A percentile compares a stretch with the other conserved stretches of the same genome.
Evolutionary conservation across 2,888 invertebrate genomes (phyloP).

Genomic region (Clostera curtula): DNA sequence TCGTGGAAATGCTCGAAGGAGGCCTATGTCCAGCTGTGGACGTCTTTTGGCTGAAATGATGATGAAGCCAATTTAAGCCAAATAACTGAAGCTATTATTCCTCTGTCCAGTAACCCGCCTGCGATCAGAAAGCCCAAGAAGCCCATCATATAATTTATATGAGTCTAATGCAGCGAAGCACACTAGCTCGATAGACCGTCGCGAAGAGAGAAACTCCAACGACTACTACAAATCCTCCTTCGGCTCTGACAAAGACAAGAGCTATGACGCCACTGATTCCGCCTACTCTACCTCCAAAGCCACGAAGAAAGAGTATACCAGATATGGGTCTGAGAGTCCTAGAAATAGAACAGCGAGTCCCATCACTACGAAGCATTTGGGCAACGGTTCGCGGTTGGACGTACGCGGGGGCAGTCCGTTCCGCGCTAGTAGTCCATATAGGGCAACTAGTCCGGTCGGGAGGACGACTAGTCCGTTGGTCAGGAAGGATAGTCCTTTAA

Average conservation of each 20-base stretch:
- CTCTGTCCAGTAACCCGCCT: constrained; percentile 60
- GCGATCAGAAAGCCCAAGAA: constrained; percentile 65
- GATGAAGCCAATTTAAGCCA: neutral
- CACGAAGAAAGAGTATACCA: constrained; percentile 52
- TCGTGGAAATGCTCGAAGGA: no score
- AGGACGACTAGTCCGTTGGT: constrained; percentile 72
- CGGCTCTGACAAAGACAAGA: constrained; percentile 58
- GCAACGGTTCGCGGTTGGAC: constrained; percentile 64
- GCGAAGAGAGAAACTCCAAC: constrained; percentile 56
- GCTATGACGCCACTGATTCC: constrained; percentile 62
- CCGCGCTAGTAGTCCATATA: constrained; percentile 54
- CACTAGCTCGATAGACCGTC: constrained; percentile 57
- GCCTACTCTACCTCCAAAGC: constrained; percentile 56
- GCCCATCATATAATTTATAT: constrained; percentile 55
- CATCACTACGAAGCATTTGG: constrained; percentile 71
- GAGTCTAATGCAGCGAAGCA: constrained; percentile 53
- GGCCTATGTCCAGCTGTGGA: no score
- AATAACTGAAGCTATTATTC: constrained; percentile 8
- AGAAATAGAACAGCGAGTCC: constrained; percentile 64
- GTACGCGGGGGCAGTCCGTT: constrained; percentile 59
- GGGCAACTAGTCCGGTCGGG: constrained; percentile 62
- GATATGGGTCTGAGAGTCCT: constrained; percentile 64
- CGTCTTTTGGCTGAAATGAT: no score
- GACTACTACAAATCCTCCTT: constrained; percentile 64
- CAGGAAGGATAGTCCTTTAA: constrained; percentile 66